phyloP scores from a whole-genome alignment of 2,888 invertebrate genomes.

The Drosophila prolongata region DNA sequence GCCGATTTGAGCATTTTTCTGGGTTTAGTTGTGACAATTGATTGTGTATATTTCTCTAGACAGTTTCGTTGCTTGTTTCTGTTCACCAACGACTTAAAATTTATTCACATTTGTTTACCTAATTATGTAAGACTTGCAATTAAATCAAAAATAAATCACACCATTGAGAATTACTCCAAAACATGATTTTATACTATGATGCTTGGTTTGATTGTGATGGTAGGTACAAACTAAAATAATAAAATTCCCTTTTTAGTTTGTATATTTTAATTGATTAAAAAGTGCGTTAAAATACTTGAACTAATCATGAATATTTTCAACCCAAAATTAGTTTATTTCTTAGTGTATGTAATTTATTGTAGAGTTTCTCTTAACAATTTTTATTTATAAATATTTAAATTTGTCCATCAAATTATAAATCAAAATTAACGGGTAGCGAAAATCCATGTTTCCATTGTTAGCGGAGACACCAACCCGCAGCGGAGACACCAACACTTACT shows the following conservation, averaged over 20 bases:
- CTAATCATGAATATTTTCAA: too few relatives aligned
- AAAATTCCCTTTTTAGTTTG: too few relatives aligned
- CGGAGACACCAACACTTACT: too few relatives aligned
- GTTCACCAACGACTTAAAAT: conserved; percentile 27
- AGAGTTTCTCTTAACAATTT: not conserved
- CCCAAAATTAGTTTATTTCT: too few relatives aligned
- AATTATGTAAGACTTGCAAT: conserved; percentile 70
- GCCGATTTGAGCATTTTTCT: conserved; percentile 11
- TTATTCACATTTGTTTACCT: conserved; percentile 52
- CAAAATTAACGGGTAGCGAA: not conserved
- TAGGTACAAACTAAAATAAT: too few relatives aligned
- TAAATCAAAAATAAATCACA: conserved; percentile 78
- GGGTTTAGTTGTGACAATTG: conserved; percentile 21
- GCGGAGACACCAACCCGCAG: too few relatives aligned
- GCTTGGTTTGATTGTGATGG: not conserved
- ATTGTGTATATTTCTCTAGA: conserved; percentile 30
- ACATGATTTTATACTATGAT: not conserved
- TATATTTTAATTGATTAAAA: too few relatives aligned
- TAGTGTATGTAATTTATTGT: too few relatives aligned
- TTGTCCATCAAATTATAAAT: not conserved
- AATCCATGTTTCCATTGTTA: not conserved
- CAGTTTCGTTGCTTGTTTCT: conserved; percentile 34
- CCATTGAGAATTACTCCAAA: conserved; percentile 55
- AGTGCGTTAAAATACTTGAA: too few relatives aligned
- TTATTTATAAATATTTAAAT: not conserved